Percentiles rank a stretch among this genome's conserved stretches.
Conservation (phyloP, 2,888 invertebrate genomes). For the Orgyia antiqua region DNA sequence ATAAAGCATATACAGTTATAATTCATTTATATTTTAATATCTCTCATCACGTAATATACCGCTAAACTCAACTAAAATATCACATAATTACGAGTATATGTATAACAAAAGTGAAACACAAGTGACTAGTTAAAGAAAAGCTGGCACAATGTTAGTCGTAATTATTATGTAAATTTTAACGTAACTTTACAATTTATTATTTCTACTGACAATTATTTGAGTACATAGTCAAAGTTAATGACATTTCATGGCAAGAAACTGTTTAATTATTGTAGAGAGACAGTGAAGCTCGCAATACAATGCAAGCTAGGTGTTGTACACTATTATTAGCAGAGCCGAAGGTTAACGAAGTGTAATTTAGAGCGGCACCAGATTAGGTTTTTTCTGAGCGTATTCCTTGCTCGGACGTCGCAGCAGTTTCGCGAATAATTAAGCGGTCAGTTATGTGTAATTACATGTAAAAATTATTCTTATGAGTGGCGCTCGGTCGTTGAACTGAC, state of each 20-base stretch:
- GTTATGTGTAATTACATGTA: constrained; percentile 64
- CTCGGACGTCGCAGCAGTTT: constrained; percentile 54
- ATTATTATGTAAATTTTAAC: no score
- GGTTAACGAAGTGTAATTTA: constrained; percentile 55
- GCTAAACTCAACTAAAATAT: constrained; percentile 36
- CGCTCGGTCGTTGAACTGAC: constrained; percentile 50
- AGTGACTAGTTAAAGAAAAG: constrained; percentile 45
- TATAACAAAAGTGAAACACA: constrained; percentile 27
- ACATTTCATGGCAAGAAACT: constrained; percentile 61
- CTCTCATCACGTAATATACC: constrained; percentile 24
- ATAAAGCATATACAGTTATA: no score
- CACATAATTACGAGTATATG: constrained; percentile 27
- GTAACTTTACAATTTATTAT: no score
- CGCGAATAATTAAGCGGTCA: constrained; percentile 68
- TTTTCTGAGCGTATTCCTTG: constrained; percentile 47
- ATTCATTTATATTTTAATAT: no score
- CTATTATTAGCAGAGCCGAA: constrained; percentile 44
- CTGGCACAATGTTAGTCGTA: constrained; percentile 19
- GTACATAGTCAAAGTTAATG: constrained; percentile 31
- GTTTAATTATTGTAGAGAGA: constrained; percentile 48
- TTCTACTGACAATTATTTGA: constrained; percentile 19
- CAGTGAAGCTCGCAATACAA: constrained; percentile 31
- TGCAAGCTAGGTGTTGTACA: constrained; percentile 27
- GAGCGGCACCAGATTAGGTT: constrained; percentile 53
- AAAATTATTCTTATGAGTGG: constrained; percentile 53